Evolutionary conservation across 2,888 invertebrate species (phyloP).

Genomic region (Neoscelio sp.): DNA sequence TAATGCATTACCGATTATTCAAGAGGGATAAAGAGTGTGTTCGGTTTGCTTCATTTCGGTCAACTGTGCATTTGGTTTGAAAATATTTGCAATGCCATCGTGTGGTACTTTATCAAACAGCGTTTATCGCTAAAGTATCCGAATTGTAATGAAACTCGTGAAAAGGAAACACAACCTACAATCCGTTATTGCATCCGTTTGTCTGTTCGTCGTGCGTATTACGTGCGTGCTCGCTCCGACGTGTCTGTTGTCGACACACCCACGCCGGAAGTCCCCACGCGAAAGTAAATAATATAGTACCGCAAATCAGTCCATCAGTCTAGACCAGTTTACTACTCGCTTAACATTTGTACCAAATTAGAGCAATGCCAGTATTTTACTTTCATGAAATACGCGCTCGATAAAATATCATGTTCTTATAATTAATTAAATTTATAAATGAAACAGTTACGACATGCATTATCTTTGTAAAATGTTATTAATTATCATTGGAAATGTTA

Average conservation of each 20-base stretch:
- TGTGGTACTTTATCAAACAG: conserved; percentile 3
- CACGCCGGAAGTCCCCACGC: conserved; percentile 71
- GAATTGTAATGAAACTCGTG: conserved; percentile 28
- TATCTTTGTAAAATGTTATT: no score
- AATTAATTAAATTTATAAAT: not conserved
- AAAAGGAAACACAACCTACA: conserved; percentile 32
- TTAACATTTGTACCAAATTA: conserved; percentile 72
- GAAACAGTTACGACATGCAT: no score
- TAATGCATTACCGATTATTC: no score
- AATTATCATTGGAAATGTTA: no score
- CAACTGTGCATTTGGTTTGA: not conserved
- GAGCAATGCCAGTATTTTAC: conserved; percentile 25
- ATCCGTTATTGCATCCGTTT: conserved; percentile 56
- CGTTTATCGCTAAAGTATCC: conserved; percentile 41
- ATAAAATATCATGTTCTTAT: no score
- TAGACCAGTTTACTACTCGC: conserved; percentile 72
- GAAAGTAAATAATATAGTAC: conserved; percentile 68
- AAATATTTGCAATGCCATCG: conserved; percentile 8
- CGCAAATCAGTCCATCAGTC: conserved; percentile 64
- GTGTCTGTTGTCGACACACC: conserved; percentile 73
- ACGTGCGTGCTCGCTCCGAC: conserved; percentile 18
- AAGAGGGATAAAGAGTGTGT: not conserved
- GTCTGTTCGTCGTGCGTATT: conserved; percentile 56
- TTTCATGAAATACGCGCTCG: not conserved
- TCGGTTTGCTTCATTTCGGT: not conserved